A percentile compares a stretch with the other conserved stretches of the same genome.
Conservation (phyloP, 2,797 vertebrate species). For the Hyperoplus immaculatus region DNA sequence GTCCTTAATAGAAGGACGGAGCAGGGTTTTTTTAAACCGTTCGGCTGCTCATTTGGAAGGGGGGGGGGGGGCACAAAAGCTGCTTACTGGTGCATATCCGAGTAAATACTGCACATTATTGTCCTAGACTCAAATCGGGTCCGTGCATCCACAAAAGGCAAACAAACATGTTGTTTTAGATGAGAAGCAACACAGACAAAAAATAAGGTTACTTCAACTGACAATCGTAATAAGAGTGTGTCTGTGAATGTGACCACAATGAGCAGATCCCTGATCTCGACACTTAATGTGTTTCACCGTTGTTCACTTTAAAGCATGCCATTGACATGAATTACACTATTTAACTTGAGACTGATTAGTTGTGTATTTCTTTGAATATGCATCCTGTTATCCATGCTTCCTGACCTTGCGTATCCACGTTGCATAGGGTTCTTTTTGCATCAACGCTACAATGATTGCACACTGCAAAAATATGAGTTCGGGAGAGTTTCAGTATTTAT, state of each 20-base stretch:
- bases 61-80: constrained; percentile 52
- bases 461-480: constrained; percentile 73
- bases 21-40: constrained; percentile 70
- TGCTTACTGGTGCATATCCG: constrained; percentile 70
- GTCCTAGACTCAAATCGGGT: constrained; percentile 47
- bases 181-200: constrained; percentile 13
- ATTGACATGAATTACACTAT: constrained; percentile 9
- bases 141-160: constrained; percentile 24
- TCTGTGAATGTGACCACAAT: constrained; percentile 20
- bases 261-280: constrained; percentile 34
- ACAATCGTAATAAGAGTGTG: constrained; percentile 22
- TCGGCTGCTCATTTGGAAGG: constrained; percentile 67
- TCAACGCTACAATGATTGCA: constrained; percentile 56
- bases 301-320: constrained; percentile 22
- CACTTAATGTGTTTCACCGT: constrained; percentile 31
- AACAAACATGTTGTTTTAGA: constrained; percentile 45
- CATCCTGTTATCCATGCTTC: constrained; percentile 6
- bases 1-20: constrained; percentile 81
- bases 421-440: constrained; percentile 56
- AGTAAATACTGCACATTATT: constrained; percentile 65
- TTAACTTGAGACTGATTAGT: background rate
- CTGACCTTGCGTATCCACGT: constrained; percentile 49
- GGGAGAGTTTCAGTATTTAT: constrained; percentile 45
- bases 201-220: constrained; percentile 21
- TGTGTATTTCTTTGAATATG: constrained; percentile 11